phyloP scores from a whole-genome alignment of 2,888 invertebrate species.

The Caenorhabditis virilis region DNA sequence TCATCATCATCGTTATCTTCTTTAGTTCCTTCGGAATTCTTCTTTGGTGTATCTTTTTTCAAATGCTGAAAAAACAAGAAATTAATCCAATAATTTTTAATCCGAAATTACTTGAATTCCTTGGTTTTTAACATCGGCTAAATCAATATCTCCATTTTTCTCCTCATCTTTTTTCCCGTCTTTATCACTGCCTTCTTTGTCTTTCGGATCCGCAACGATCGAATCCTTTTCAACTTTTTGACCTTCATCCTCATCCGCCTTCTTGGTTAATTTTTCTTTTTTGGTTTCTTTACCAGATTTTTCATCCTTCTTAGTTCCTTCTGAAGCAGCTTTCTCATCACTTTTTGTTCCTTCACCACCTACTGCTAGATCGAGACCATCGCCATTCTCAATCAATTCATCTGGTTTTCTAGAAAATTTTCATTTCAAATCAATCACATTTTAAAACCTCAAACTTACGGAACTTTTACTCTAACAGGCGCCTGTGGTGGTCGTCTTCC shows the following conservation, averaged over 20 bases:
- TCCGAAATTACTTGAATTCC: constrained; percentile 14
- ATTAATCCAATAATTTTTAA: not conserved
- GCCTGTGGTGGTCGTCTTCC: not conserved
- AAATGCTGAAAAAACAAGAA: not conserved
- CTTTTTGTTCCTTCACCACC: constrained; percentile 2
- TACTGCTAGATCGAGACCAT: constrained; percentile 3
- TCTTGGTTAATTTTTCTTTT: not conserved
- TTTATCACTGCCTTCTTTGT: not conserved
- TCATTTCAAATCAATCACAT: no score
- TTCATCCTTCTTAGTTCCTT: constrained; percentile 8
- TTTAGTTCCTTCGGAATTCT: not conserved
- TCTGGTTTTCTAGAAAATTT: constrained; percentile 12
- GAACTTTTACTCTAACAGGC: constrained; percentile 11
- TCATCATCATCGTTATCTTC: not conserved
- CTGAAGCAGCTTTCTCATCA: constrained; percentile 1
- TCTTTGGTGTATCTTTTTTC: not conserved
- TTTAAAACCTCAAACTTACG: not conserved
- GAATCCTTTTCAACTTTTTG: not conserved
- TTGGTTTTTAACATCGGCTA: constrained; percentile 16
- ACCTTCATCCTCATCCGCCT: constrained; percentile 5
- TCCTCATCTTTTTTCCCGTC: not conserved
- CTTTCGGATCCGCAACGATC: not conserved
- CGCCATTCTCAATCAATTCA: constrained; percentile 12
- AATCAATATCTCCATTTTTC: constrained; percentile 12
- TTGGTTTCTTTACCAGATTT: constrained; percentile 1